Base-by-base conservation (phyloP, 2,797 vertebrate species). In the Lates japonicus region DNA sequence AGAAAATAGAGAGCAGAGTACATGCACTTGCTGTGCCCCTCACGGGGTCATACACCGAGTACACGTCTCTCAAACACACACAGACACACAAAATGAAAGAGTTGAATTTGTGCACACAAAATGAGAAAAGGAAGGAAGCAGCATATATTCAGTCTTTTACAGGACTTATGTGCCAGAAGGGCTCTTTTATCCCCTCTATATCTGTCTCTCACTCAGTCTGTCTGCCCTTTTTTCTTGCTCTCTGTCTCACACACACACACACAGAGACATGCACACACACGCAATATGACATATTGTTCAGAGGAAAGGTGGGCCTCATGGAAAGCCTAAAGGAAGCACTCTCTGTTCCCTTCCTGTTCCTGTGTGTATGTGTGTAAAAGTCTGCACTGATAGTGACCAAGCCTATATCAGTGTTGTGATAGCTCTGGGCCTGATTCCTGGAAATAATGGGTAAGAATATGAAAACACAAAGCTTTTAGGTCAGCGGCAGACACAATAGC, bases 271-370 rank as follows among this genome's bases (percentile, higher is more conserved):
- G 62, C 63, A 72, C 60, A 67, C 49, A 54, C 60, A 61, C 54
- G 51, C 55, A 76, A n/a, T 13, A 79, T 87, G 84, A 90, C 68
- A 37, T n/a, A n/a, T 66, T 78, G 70, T 80, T 41, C 19, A 82
- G 78, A 88, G 91, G 90, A 94, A 93, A 93, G 88, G 89, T 89
- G 86, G 80, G 74, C 80, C 87, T 90, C 84, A 78, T 86, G 84
- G 83, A 90, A 86, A 91, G 80, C 73, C 80, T 63, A 87, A 90
- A 94, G 94, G 92, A 95, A 94, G 81, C 81, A 86, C 89, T 89
- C 75, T 84, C 55, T 90, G 85, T 87, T 90, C 85, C 82, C 86
- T 93, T 93, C 92, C 91, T 86, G 81, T 90, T 91, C 82, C 83
- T 74, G 64, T 61, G 63, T 57, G 81, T 74, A 48, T 74, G 58